These are phyloP conservation scores for Cyanistes caeruleus DNA, from an alignment of 2,113 vertebrate species.

Conservation along the genomic window DNA sequence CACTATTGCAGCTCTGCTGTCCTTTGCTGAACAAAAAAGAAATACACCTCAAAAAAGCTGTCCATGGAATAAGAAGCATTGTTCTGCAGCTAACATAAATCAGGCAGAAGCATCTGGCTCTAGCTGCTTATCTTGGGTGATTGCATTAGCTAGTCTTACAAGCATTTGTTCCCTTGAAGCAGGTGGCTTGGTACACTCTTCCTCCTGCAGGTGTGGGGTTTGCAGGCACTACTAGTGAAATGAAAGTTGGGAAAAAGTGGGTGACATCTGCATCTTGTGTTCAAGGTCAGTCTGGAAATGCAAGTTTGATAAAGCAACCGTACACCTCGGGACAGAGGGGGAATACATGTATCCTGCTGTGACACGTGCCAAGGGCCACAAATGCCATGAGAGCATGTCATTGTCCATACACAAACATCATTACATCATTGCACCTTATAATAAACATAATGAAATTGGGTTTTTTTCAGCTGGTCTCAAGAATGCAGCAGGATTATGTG, in stretches of 20 bases:
- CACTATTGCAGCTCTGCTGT: not conserved
- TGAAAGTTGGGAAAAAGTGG: not conserved
- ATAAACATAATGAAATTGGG: not conserved
- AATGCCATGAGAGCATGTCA: not conserved
- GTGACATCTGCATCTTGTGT: not conserved
- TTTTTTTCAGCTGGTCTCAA: not conserved
- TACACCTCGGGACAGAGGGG: rapidly evolving
- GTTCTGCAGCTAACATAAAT: not conserved
- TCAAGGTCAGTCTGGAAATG: not conserved
- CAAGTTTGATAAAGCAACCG: not conserved
- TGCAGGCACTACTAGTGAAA: rapidly evolving
- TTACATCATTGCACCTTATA: not conserved
- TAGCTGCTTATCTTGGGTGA: not conserved
- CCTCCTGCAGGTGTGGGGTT: not conserved
- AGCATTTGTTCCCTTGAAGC: not conserved
- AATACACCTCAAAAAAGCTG: not conserved
- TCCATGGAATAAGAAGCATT: not conserved
- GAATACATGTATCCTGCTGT: not conserved
- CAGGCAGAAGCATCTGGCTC: not conserved
- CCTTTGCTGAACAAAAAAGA: not conserved
- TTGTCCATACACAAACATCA: not conserved
- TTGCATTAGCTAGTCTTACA: not conserved
- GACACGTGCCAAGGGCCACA: not conserved
- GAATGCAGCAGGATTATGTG: not conserved
- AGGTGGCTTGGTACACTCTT: not conserved